Evolutionary conservation across 2,113 vertebrate genomes (phyloP), one percentile per base, ranked within the genome.

Genomic region (Labrus mixtus): DNA sequence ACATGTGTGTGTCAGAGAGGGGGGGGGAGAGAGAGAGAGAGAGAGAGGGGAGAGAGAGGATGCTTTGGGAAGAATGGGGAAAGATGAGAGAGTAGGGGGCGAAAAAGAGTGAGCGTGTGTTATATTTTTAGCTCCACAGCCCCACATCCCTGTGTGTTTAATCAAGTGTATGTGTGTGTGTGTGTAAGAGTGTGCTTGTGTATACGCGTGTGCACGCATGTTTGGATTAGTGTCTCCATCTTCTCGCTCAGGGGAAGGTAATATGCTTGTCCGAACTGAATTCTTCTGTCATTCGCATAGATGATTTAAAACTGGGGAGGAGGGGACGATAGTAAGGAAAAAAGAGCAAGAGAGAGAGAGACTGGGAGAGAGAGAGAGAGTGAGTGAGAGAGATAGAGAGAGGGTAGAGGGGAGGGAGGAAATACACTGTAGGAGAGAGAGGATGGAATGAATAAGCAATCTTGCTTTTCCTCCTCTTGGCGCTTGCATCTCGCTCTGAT

Each of bases 211-310:
- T 48, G 60, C 25, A 13, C 17, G 68, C 29, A 45, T 74, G 57
- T 92, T 86, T 89, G 89, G 88, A 93, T 93, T 92, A 93, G 76
- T 87, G 90, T 90, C 84, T 89, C 63, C 80, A 81, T 85, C 76
- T 39, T 92, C 89, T 94, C 68, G 91, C 90, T 92, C 79, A 84
- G 89, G 90, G 93, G 91, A 94, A 93, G 90, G 92, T 93, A 90
- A 92, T 89, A 88, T 87, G 89, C 86, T 86, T 87, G 90, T 90
- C 87, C 85, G 72, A 87, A 87, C 22, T 64, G 86, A 85, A 79
- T 71, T 85, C 83, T 83, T 81, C 72, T 69, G 80, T 85, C 86
- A 84, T 77, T 86, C 29, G 61, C 76, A 89, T 85, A 82, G 90
- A 89, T 85, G 80, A 46, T 84, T 89, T 84, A 76, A 86, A 92